Evolutionary conservation across 53 echinoderm and acorn worm species (phyloP), one percentile per base, ranked within the genome.

Genomic region (Apostichopus leukothele): DNA sequence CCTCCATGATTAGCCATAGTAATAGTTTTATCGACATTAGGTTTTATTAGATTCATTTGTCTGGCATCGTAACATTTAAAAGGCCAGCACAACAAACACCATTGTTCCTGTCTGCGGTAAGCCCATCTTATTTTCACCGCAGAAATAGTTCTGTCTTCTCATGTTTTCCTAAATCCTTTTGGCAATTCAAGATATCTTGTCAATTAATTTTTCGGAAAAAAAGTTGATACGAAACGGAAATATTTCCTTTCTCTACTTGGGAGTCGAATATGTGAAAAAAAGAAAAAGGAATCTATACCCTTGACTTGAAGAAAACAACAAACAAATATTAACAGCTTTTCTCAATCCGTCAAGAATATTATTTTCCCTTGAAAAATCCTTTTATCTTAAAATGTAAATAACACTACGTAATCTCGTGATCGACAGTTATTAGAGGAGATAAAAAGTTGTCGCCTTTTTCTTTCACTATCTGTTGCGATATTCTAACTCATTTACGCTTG

Each of bases 301-400:
- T 61, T 61, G 63, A 61, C 63, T 61, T 61, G 63, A 61, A 61
- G 3, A 12, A 61, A 12, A 61, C 63, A 10, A 12, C 63, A 61
- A 61, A 61, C 14, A 12, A 14, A 10, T 14, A 61, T 12, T 12
- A 14, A 10, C 14, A 14, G 63, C 63, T 61, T 61, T 61, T 14
- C 14, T 61, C 63, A 14, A 61, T 61, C 14, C 63, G 63, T 61
- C 63, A 61, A 61, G 8, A 2, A 61, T 7, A 61, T 61, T 61
- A 61, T 14, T 12, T 7, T 12, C 14, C 0, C 63, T 10, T 12
- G 14, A 61, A 60, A 61, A 61, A 61, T 61, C 63, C 63, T 61
- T 61, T 61, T 61, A 61, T 61, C 63, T 61, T 61, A 61, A 61
- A 61, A 61, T 61, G 63, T 61, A 61, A 61, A 61, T 61, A 61